phyloP scores from a whole-genome alignment of 2,888 invertebrate species.

The Pyrochroa serraticornis region DNA sequence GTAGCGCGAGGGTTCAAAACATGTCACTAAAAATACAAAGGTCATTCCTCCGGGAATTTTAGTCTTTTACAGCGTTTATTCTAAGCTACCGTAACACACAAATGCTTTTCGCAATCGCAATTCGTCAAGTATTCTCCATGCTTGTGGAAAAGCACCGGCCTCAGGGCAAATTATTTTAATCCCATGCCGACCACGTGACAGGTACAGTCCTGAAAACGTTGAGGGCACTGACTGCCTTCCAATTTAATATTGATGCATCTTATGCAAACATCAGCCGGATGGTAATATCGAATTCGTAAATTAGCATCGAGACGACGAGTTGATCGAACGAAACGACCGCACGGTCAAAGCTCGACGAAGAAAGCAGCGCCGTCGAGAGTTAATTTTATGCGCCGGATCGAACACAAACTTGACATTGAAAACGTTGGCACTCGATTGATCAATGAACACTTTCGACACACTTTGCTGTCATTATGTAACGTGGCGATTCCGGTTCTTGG shows the following conservation, averaged over 20 bases:
- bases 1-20: no score
- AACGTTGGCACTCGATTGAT: slow-evolving; percentile 14
- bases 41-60: no score
- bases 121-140: no score
- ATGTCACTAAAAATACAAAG: no score
- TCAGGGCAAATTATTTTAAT: no score
- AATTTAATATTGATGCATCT: slow-evolving; percentile 34
- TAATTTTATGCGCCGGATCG: background rate
- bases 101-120: no score
- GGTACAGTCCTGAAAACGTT: background rate
- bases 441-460: slow-evolving; percentile 18
- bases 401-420: slow-evolving; percentile 24
- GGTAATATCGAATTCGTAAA: slow-evolving; percentile 20
- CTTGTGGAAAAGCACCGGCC: no score
- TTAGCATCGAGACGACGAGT: slow-evolving; percentile 1
- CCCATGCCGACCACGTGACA: slow-evolving; percentile 3
- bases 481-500: no score
- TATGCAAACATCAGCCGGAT: slow-evolving; percentile 5
- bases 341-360: slow-evolving; percentile 19
- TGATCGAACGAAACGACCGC: slow-evolving; percentile 2
- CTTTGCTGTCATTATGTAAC: slow-evolving; percentile 7
- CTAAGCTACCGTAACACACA: no score
- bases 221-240: slow-evolving; percentile 28
- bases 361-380: slow-evolving; percentile 8
- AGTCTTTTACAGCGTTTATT: no score